Evolutionary conservation across 2,888 invertebrate species (phyloP).

Genomic region (Tipula lateralis): DNA sequence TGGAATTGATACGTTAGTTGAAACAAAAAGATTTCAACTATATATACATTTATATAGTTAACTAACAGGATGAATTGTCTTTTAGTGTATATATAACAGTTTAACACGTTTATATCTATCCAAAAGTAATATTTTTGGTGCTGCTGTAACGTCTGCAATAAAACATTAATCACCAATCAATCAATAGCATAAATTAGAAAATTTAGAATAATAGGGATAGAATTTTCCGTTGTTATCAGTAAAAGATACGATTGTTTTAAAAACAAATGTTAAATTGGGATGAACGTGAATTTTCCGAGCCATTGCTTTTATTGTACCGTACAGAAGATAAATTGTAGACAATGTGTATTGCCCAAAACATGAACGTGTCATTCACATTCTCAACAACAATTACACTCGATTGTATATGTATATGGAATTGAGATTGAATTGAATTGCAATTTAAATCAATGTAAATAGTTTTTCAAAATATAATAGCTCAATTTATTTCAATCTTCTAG

Average conservation of each 20-base stretch:
- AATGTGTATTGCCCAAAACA: background rate
- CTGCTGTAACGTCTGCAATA: background rate
- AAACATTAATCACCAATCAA: background rate
- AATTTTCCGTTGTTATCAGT: background rate
- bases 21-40: background rate
- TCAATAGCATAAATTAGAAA: conserved; percentile 9
- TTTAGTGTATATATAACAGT: background rate
- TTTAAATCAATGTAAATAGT: background rate
- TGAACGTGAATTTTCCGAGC: background rate
- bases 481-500: background rate
- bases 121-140: background rate
- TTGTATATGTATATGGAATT: background rate
- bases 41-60: background rate
- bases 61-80: background rate
- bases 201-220: background rate
- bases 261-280: background rate
- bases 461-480: background rate
- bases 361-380: background rate
- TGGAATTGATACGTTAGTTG: background rate
- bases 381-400: background rate
- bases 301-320: background rate
- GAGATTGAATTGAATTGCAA: background rate
- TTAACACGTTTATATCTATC: background rate
- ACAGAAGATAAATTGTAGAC: background rate
- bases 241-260: background rate